Conservation (phyloP, 2,888 invertebrate species). For the Pedicia rivosa region DNA sequence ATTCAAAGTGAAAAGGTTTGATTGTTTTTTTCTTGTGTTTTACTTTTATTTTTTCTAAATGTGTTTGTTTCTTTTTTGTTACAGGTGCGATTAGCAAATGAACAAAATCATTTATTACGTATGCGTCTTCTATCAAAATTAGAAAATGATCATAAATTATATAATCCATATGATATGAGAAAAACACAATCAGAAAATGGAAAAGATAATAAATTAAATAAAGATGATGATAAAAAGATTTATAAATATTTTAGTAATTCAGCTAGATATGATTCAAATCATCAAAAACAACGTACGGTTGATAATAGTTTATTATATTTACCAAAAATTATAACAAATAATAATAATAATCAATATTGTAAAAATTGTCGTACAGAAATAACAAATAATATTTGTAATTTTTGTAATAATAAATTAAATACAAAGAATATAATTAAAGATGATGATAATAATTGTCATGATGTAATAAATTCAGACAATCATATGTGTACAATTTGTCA, state of each 20-base stretch:
- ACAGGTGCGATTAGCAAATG: slow-evolving; percentile 22
- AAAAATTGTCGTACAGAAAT: no score
- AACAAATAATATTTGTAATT: no score
- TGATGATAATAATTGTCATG: no score
- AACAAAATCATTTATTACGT: slow-evolving; percentile 23
- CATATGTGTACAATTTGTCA: no score
- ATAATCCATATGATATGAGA: slow-evolving; percentile 9
- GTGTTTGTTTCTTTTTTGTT: slow-evolving; percentile 1
- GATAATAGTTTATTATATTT: no score
- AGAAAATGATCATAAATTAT: slow-evolving; percentile 21
- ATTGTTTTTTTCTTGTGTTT: neutral
- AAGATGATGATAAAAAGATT: slow-evolving; percentile 20
- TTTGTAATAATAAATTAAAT: no score
- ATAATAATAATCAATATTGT: no score
- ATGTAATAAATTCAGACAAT: no score
- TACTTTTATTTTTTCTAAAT: neutral
- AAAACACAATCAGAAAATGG: slow-evolving; percentile 14
- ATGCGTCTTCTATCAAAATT: slow-evolving; percentile 23
- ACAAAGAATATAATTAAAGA: no score
- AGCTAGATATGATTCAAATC: slow-evolving; percentile 24
- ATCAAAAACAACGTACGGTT: no score
- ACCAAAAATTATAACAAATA: no score
- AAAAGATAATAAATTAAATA: slow-evolving; percentile 13
- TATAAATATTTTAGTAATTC: slow-evolving; percentile 31
- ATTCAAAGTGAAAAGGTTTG: slow-evolving; percentile 24